A percentile compares a stretch with the other conserved stretches of the same genome.
Conservation (phyloP, 2,113 vertebrate genomes). For the Poecilia latipinna region DNA sequence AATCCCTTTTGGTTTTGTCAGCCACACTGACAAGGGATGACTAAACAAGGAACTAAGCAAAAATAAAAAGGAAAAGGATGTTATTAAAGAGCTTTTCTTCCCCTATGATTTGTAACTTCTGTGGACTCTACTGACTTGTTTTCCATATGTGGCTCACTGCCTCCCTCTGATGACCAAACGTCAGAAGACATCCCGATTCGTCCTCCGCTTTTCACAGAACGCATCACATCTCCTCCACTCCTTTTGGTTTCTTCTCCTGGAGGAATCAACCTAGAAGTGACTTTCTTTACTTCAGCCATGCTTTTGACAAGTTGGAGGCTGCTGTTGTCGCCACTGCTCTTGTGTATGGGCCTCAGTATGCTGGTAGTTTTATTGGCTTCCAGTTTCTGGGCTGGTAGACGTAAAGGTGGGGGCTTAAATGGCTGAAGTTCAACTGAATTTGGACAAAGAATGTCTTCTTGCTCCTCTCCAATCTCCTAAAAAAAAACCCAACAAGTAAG, state of each 20-base stretch:
- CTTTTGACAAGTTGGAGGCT: constrained; percentile 2
- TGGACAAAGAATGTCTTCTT: background rate
- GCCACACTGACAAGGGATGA: constrained; percentile 10
- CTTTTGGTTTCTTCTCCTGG: constrained; percentile 12
- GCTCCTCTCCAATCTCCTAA: constrained; percentile 25
- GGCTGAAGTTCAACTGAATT: background rate
- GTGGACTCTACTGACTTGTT: constrained; percentile 35
- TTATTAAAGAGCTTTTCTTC: background rate
- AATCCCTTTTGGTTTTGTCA: constrained; percentile 1
- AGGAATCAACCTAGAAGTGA: background rate
- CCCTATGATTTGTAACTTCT: background rate
- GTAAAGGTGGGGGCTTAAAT: background rate
- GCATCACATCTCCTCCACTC: background rate
- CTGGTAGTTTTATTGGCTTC: background rate
- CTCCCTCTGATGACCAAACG: constrained; percentile 40
- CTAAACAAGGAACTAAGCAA: constrained; percentile 40
- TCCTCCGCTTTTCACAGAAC: constrained; percentile 20
- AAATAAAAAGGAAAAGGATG: background rate
- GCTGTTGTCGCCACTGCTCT: background rate
- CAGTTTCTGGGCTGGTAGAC: background rate
- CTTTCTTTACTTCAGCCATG: background rate
- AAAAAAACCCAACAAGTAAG: background rate
- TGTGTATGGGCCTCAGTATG: background rate
- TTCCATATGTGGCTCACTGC: constrained; percentile 22
- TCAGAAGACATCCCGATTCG: constrained; percentile 10